Base-by-base conservation (phyloP, 2,113 vertebrate genomes). In the Tylochromis polylepis region DNA sequence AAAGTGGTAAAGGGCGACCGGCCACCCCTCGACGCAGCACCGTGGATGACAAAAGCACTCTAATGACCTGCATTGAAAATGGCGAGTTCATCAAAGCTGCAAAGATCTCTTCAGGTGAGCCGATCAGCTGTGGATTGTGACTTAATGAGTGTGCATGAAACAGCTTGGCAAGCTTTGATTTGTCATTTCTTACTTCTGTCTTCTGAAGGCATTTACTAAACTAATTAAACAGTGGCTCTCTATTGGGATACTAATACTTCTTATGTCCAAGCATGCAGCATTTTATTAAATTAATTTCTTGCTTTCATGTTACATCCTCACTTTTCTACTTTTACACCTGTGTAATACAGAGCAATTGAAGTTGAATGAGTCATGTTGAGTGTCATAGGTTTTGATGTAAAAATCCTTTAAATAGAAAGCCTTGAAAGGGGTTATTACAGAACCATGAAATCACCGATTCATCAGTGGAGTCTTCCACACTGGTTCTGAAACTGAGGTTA, bases 21-120 rank as follows among this genome's bases (percentile, higher is more conserved):
- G 95, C 97, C 2, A 96, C 97, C 11, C 96, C 97, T 53, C 97
- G 98, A n/a, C 97, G 98, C 83, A 98, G 97, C 93, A 98, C 98
- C 0, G 96, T 98, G 84, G 99, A 99, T 78, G 97, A 99, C 91
- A 96, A 97, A 89, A 98, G 96, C 65, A 93, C 97, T 82, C 94
- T 97, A 72, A 96, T 97, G 88, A 97, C 97, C 34, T 97, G 98
- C 81, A 96, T 97, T 9, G 98, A 99, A 91, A 97, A 97, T 3
- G 97, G 97, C 16, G 97, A 98, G 88, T 96, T 98, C 77, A 96
- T 97, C 93, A 98, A 97, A 95, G 96, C 97, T 9, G 97, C 97
- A 92, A 96, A 97, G 89, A 97, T 97, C 46, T 96, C 97, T 18
- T 95, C 98, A 57, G 99, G 99, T 99, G 95, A 97, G 91, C 34